A percentile compares a stretch with the other conserved stretches of the same genome.
Evolutionary conservation across 2,888 invertebrate genomes (phyloP).

Genomic region (Lamellibrachia satsuma): DNA sequence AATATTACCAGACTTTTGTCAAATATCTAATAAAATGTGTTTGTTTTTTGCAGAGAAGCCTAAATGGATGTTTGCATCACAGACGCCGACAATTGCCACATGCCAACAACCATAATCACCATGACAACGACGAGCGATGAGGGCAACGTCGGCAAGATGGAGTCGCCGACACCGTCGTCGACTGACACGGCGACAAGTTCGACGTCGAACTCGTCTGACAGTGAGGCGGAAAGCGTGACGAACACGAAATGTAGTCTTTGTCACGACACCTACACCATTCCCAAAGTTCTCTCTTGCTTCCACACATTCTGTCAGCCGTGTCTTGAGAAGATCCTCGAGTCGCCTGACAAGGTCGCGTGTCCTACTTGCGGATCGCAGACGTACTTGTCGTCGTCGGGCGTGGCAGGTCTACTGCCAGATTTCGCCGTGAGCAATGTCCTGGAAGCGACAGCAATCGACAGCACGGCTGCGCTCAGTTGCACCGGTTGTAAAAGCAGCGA

Average conservation of each 20-base stretch:
- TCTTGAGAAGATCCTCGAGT: slow-evolving; percentile 73
- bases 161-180: slow-evolving; percentile 61
- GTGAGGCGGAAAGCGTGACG: slow-evolving; percentile 28
- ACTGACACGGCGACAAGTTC: slow-evolving; percentile 53
- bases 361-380: slow-evolving; percentile 72
- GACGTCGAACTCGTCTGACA: slow-evolving; percentile 58
- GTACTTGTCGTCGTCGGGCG: slow-evolving; percentile 66
- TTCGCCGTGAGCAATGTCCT: slow-evolving; percentile 70
- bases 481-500: slow-evolving; percentile 93
- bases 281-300: slow-evolving; percentile 64
- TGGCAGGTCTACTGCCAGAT: slow-evolving; percentile 76
- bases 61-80: slow-evolving; percentile 1
- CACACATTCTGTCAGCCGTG: slow-evolving; percentile 87
- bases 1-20: not conserved
- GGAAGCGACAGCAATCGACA: slow-evolving; percentile 61
- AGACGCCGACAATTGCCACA: slow-evolving; percentile 17
- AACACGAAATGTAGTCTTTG: slow-evolving; percentile 74
- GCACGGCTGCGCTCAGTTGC: slow-evolving; percentile 73
- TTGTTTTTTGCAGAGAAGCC: not conserved
- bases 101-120: slow-evolving; percentile 10
- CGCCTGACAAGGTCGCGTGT: slow-evolving; percentile 79
- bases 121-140: slow-evolving; percentile 2
- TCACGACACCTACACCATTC: slow-evolving; percentile 74
- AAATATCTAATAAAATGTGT: not conserved
- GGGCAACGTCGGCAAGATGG: slow-evolving; percentile 43